phyloP scores from a whole-genome alignment of 92 coral and sea anemone genomes.

The Chrysogorgia sp. region DNA sequence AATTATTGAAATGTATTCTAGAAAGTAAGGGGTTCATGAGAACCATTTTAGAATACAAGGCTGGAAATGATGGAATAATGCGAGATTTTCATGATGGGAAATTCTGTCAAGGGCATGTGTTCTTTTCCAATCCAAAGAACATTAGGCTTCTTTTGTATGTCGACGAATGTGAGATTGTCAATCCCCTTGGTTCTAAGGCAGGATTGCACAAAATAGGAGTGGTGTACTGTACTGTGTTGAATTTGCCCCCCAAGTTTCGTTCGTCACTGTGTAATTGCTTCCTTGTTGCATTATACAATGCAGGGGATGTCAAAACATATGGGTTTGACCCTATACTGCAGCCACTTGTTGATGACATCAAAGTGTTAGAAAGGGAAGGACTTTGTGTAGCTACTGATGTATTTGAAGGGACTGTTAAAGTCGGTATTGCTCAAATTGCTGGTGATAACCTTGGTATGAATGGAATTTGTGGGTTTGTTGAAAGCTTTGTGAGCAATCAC shows the following conservation, averaged over 20 bases:
- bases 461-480: constrained; percentile 18
- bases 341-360: constrained; percentile 24
- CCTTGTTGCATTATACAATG: constrained; percentile 14
- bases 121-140: constrained; percentile 31
- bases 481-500: constrained; percentile 30
- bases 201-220: constrained; percentile 29
- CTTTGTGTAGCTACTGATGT: background rate
- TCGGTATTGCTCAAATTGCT: too few relatives aligned
- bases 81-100: constrained; percentile 37
- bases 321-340: constrained; percentile 31
- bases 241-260: constrained; percentile 16
- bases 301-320: constrained; percentile 28
- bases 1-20: constrained; percentile 16
- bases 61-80: constrained; percentile 23
- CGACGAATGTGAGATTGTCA: constrained; percentile 12
- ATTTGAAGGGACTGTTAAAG: constrained; percentile 1
- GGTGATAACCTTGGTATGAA: constrained; percentile 17
- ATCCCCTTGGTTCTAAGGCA: constrained; percentile 25
- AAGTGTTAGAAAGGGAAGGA: background rate
- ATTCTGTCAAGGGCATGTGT: constrained; percentile 5
- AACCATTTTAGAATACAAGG: background rate
- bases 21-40: too few relatives aligned
- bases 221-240: constrained; percentile 11
- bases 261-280: constrained; percentile 21
- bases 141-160: constrained; percentile 24